Base-by-base conservation (phyloP, 2,113 vertebrate genomes). In the Notechis scutatus region DNA sequence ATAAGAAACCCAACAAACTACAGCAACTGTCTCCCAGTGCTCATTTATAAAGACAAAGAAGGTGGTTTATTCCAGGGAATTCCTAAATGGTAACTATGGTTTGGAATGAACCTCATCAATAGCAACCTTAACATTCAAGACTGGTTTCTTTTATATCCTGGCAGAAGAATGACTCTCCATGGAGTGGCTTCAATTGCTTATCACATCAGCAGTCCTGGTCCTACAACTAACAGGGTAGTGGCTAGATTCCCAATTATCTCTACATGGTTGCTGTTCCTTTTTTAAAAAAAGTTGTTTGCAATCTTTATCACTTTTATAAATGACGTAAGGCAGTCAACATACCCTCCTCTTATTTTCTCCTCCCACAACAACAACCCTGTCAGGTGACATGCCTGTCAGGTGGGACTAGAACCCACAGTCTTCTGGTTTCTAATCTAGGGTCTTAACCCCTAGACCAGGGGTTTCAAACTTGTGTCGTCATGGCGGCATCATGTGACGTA, bases 401-500 rank as follows among this genome's bases (percentile, higher is more conserved):
- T n/a, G 29, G 64, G 29, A 69, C 29, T 69, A 15, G 29, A 34
- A 69, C 5, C 14, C 64, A 69, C 64, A 69, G 14, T 69, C 12
- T 14, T 29, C 61, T 69, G 29, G 12, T 69, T n/a, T 69, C 29
- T 34, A 69, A 15, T 69, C 29, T 34, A 14, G 12, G 14, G 29
- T 34, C 14, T 69, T 69, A 34, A n/a, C 14, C 29, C 5, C 29
- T 69, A 59, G 8, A 26, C 57, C 7, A 59, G 57, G 23, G 21
- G 21, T 23, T 21, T 57, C 56, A 57, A 57, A 57, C 6, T 2
- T 23, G 23, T 7, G 6, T 57, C 0, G 2, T 57, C 21, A 57
- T 0, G 0, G 6, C 0, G 1, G 56, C 21, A 2, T 23, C 21
- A 57, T 0, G 6, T 57, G 56, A 59, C 0, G 0, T 57, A 57